Evolutionary conservation across 2,113 vertebrate species (phyloP), one percentile per base, ranked within the genome.

Genomic region (Lutjanus erythropterus): DNA sequence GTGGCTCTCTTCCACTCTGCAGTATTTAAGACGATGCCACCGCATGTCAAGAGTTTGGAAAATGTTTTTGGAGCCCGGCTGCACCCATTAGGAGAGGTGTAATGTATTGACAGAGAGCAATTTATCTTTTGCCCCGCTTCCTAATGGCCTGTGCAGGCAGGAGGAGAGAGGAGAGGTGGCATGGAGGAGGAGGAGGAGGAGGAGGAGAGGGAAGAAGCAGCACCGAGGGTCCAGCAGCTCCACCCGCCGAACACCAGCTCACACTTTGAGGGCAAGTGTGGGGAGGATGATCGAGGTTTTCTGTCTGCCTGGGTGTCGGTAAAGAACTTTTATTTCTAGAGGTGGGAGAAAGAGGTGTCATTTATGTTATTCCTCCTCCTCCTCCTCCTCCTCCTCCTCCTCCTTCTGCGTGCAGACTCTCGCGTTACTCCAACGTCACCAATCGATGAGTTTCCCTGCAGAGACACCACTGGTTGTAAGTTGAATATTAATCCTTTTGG

Each of bases 31-130:
- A 75, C 69, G 79, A 75, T 6, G 70, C 81, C 64, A 39, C 81
- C 16, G 76, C 83, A 75, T 90, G 89, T 90, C 90, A 93, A 62
- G 89, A 94, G 88, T 92, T 94, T 91, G 89, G 85, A 91, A 90
- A 88, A 90, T 91, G 89, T 91, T 94, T 94, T 92, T 66, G 85
- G 79, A 83, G 86, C 89, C 78, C 41, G 83, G 78, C 80, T 87
- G 91, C 90, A 89, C 90, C 90, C 93, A 91, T 96, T 95, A 93
- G 93, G 92, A 94, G 90, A 90, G 94, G 94, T 95, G 94, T 93
- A 91, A 93, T 95, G 90, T 90, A 93, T 90, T 93, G 94, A 96
- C 94, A 91, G 93, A 93, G 92, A 95, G 94, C 93, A 92, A 94
- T 95, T 94, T 89, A 94, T 96, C 94, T 95, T 95, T 93, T 93